Evolutionary conservation across 2,888 invertebrate genomes (phyloP), one percentile per base, ranked within the genome.

Genomic region (Patella depressa): DNA sequence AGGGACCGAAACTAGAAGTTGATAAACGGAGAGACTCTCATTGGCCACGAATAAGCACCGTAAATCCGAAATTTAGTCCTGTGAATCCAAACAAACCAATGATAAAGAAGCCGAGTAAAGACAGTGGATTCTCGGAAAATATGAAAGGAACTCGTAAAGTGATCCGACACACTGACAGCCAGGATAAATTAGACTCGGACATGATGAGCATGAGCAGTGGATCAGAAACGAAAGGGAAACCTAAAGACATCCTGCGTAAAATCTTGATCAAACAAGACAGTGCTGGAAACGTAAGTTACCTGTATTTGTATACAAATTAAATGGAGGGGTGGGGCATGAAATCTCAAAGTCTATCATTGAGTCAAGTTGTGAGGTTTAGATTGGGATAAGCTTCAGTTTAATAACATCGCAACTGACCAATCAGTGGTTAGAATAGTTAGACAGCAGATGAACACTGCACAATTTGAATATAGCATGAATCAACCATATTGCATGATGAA

Each of bases 81-180:
- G 80, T 80, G 17, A 81, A 84, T 77, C 80, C 84, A 3, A 75
- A 79, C 19, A 86, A 85, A 73, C 86, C 87, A 4, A 83, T 87
- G 84, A 85, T 87, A 17, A 87, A 87, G 76, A 86, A 85, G 80
- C 84, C 84, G 4, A 87, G 86, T 77, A 86, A 86, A 76, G 87
- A 87, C 72, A 87, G 87, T 72, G 86, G 87, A 17, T 86, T 85
- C 78, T 87, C 87, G n/a, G 75, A 77, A 55, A 83, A 81, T 24
- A 82, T 79, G 71, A 85, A 86, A 77, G 72, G 74, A 0, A 45
- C 14, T 2, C 72, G 57, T 3, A 76, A 69, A 45, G 53, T 55
- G 5, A n/a, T 80, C 81, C 85, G 73, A 72, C 80, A 75, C 54
- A 72, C 57, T 70, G 80, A 78, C 71, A 83, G 83, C 59, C 74